Evolutionary conservation across 2,888 invertebrate genomes (phyloP).

Genomic region (Phaedon cochleariae): DNA sequence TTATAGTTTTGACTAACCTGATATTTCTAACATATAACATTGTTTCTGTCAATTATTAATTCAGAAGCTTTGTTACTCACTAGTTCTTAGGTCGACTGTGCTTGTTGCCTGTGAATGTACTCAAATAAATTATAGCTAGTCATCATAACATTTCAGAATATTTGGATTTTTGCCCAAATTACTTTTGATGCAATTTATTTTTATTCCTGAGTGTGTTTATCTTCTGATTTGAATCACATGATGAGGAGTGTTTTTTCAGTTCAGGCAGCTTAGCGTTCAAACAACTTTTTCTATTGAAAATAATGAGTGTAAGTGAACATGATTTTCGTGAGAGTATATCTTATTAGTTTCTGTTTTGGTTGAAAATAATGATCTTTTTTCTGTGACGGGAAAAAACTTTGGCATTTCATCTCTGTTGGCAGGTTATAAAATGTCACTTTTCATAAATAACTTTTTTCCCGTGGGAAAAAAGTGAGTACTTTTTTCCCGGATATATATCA

Average conservation of each 20-base stretch:
- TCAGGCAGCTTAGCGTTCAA: not conserved
- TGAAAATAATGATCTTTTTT: too few species aligned
- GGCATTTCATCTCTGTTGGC: too few species aligned
- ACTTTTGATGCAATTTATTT: constrained; percentile 25
- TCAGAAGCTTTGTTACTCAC: constrained; percentile 13
- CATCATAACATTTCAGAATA: constrained; percentile 14
- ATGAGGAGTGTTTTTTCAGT: constrained; percentile 1
- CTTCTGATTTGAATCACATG: constrained; percentile 8
- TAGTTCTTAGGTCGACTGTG: constrained; percentile 14
- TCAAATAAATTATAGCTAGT: constrained; percentile 14
- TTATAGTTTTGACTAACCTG: constrained; percentile 37
- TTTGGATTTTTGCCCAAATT: constrained; percentile 42
- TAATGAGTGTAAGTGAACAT: constrained; percentile 29
- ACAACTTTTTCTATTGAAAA: not conserved
- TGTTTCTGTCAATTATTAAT: constrained; percentile 14
- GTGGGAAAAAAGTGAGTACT: too few species aligned
- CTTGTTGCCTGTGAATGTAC: constrained; percentile 34
- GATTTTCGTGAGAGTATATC: not conserved
- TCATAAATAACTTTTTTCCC: too few species aligned
- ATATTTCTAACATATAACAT: constrained; percentile 28
- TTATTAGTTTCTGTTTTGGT: not conserved
- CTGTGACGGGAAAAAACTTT: too few species aligned
- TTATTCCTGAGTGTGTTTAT: constrained; percentile 26
- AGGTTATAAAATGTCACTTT: too few species aligned
- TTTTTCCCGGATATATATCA: too few species aligned